Evolutionary conservation across 1,140 invertebrate species (phyloP), one percentile per base, ranked within the genome.

Genomic region (Callitettix versicolor): DNA sequence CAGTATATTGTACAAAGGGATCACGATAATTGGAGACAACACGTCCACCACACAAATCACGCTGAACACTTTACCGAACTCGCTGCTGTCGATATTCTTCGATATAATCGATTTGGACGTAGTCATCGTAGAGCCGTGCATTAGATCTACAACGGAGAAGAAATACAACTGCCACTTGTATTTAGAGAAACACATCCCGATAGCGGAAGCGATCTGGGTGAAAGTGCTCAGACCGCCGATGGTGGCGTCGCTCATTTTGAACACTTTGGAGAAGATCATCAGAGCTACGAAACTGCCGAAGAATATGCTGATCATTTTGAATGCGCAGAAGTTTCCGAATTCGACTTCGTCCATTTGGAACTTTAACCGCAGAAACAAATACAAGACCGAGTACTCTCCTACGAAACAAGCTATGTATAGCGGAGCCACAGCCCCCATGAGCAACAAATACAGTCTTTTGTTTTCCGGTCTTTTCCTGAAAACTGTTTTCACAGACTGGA

Each of bases 301-400:
- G 42, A 55, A 43, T 1, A 53, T 20, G 24, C 56, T 53, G 2
- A 58, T 49, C 57, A 61, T 59, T 36, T 61, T 59, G 56, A 60
- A 64, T 15, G 53, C 50, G 7, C 56, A 56, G 47, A 58, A 64
- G 5, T 58, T 43, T 3, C 61, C 57, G 22, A 60, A 62, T 30
- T 63, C 57, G 6, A 52, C 53, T 50, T 61, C 56, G 36, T 59
- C 56, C 63, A 59, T 63, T 21, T 54, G 53, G 17, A 63, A 60
- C 42, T 61, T 62, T 12, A 58, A 57, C 43, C 63, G 42, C 14
- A 63, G 47, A 41, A 58, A 64, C 1, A 64, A 51, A 50, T 63
- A 64, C 20, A 64, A 48, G 14, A 63, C 56, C 11, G 60, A 61
- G 20, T 51, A 58, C 52, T 63, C 62, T 11, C 62, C 62, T 58